These are phyloP conservation scores for Pelusios castaneus DNA, from an alignment of 2,113 vertebrate species.

Conservation along the genomic window DNA sequence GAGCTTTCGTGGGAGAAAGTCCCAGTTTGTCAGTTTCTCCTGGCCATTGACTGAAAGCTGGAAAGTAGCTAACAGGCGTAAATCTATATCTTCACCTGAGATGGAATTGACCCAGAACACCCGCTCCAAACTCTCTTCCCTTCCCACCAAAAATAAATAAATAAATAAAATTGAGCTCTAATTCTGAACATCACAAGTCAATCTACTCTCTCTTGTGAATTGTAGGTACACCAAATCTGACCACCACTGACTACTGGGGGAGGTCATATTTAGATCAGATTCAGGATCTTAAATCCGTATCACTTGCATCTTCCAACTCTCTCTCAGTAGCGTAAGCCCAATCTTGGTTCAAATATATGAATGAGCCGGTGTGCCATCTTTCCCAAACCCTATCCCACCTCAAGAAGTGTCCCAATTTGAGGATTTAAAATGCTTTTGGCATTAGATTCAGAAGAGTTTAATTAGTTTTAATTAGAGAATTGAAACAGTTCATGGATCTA, in stretches of 20 bases:
- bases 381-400: not conserved
- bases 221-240: not conserved
- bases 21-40: not conserved
- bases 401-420: not conserved
- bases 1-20: too few relatives aligned
- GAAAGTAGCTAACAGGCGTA: not conserved
- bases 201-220: not conserved
- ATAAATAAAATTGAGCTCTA: not conserved
- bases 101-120: not conserved
- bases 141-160: conserved; percentile 34
- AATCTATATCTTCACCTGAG: not conserved
- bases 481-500: not conserved
- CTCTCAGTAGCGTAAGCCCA: not conserved
- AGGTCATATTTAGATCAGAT: rapidly evolving
- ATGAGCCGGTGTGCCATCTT: not conserved
- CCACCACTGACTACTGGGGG: not conserved
- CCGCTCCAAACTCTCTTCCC: not conserved
- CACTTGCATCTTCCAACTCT: not conserved
- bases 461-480: not conserved
- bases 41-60: conserved; percentile 16
- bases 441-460: not conserved
- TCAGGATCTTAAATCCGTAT: not conserved
- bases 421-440: not conserved
- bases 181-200: not conserved
- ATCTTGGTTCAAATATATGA: not conserved